These are phyloP conservation scores for Chrysocyon brachyurus DNA, from an alignment of 2,797 vertebrate genomes.

Conservation along the genomic window DNA sequence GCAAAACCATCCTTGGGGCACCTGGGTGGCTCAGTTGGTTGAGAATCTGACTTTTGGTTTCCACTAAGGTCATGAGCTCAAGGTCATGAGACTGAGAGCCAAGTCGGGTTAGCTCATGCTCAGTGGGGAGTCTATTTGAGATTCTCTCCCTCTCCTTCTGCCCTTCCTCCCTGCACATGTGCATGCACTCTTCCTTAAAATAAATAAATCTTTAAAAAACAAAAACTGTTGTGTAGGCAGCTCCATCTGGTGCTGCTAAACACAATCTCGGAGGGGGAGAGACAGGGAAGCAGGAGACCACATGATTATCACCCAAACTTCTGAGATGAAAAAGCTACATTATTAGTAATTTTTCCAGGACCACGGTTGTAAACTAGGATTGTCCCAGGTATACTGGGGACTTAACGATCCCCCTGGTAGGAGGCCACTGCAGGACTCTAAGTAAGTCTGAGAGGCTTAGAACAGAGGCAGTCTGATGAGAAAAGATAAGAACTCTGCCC, in stretches of 20 bases:
- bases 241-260: neutral
- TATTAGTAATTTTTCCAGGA: neutral
- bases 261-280: neutral
- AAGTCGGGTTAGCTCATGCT: too few species aligned
- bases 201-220: neutral
- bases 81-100: too few species aligned
- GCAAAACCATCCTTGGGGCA: neutral
- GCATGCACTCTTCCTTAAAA: too few species aligned
- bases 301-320: neutral
- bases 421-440: neutral
- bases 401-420: rapidly evolving
- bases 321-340: neutral
- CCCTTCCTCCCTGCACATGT: too few species aligned
- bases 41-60: too few species aligned
- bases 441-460: neutral
- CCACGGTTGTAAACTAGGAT: neutral
- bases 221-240: neutral
- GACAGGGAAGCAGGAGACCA: neutral
- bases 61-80: too few species aligned
- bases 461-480: neutral
- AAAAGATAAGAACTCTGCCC: neutral
- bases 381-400: neutral
- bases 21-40: too few species aligned
- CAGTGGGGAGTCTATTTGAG: too few species aligned
- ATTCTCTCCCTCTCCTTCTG: too few species aligned